phyloP scores from a whole-genome alignment of 1,140 invertebrate species.

The Drosophila sp. region DNA sequence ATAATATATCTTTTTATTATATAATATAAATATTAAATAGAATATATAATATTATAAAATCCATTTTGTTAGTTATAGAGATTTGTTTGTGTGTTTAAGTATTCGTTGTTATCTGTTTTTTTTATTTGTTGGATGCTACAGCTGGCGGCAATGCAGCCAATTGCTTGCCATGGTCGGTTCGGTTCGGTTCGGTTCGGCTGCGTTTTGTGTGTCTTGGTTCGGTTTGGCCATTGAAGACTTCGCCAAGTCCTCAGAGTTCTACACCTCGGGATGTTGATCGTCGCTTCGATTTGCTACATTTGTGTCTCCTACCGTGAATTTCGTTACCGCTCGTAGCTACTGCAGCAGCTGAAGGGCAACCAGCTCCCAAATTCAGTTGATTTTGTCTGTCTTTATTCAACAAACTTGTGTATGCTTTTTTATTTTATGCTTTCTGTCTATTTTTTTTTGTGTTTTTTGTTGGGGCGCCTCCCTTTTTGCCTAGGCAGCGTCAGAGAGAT shows the following conservation, averaged over 20 bases:
- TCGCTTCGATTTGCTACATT: conserved; percentile 81
- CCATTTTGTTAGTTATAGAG: no score
- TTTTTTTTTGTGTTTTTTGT: neutral
- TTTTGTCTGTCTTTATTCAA: neutral
- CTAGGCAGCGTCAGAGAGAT: neutral
- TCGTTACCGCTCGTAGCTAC: conserved; percentile 79
- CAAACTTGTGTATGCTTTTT: no score
- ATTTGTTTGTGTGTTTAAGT: neutral
- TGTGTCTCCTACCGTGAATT: conserved; percentile 83
- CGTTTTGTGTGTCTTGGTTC: conserved; percentile 29
- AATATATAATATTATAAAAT: no score
- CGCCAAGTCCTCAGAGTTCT: conserved; percentile 16
- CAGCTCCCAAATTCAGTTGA: conserved; percentile 14
- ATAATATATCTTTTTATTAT: no score
- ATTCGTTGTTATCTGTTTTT: neutral
- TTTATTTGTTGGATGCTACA: conserved; percentile 6
- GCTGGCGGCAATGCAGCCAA: conserved; percentile 51
- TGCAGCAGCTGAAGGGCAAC: conserved; percentile 68
- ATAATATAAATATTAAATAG: no score
- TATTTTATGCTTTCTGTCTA: neutral
- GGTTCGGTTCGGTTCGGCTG: conserved; percentile 1
- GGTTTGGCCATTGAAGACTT: neutral
- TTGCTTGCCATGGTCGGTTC: conserved; percentile 35
- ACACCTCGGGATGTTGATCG: conserved; percentile 79
- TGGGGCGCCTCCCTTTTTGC: neutral